phyloP scores from a whole-genome alignment of 2,113 vertebrate species.

The Cyanistes caeruleus region DNA sequence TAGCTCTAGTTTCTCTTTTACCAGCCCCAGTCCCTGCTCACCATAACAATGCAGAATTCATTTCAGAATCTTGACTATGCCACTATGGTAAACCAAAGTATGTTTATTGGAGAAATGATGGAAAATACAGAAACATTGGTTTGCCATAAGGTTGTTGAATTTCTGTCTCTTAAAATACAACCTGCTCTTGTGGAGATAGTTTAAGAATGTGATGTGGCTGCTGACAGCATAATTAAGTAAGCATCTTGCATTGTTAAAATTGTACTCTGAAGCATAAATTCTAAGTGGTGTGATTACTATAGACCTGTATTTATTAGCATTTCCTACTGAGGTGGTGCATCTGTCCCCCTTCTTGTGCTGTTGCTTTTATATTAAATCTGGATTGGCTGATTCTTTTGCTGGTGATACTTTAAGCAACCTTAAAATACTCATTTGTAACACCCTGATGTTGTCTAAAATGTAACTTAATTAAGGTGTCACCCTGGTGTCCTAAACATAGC shows the following conservation, averaged over 20 bases:
- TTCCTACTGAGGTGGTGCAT: not conserved
- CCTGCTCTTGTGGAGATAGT: not conserved
- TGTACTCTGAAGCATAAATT: not conserved
- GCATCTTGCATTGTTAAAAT: not conserved
- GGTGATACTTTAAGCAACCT: not conserved
- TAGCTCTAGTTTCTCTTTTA: slow-evolving; percentile 32
- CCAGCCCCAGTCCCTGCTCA: not conserved
- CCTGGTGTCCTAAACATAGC: not conserved
- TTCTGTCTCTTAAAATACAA: not conserved
- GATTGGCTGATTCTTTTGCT: not conserved
- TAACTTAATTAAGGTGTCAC: not conserved
- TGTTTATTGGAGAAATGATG: not conserved
- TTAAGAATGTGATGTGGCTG: not conserved
- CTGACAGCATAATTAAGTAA: not conserved
- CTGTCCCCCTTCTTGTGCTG: not conserved
- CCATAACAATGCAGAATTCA: not conserved
- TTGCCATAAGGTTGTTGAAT: not conserved
- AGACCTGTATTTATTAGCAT: not conserved
- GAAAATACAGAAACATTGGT: not conserved
- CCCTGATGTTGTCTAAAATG: not conserved
- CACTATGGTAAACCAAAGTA: not conserved
- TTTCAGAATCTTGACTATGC: not conserved
- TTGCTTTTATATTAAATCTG: not conserved
- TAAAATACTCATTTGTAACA: not conserved
- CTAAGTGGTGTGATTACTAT: not conserved